These are phyloP conservation scores for Astyanax mexicanus DNA, from an alignment of 2,797 vertebrate species.

Conservation along the genomic window DNA sequence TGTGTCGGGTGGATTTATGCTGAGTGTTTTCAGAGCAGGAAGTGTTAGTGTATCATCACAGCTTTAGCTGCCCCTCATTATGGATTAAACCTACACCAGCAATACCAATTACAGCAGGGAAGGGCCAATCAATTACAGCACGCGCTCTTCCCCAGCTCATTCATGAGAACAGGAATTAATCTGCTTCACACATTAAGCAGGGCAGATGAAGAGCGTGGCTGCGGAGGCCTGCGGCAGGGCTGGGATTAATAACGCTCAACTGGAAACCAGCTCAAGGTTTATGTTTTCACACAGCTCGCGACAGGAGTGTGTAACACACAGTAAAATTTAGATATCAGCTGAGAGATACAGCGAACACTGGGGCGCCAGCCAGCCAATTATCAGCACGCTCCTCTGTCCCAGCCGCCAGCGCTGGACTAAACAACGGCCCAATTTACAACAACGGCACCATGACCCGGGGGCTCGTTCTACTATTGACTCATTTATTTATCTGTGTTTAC, in stretches of 20 bases:
- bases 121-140: slow-evolving; percentile 17
- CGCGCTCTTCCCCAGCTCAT: not conserved
- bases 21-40: not conserved
- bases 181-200: slow-evolving; percentile 38
- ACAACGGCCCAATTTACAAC: not conserved
- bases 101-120: slow-evolving; percentile 15
- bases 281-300: slow-evolving; percentile 40
- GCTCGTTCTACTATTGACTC: too few species aligned
- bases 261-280: slow-evolving; percentile 47
- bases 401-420: not conserved
- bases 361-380: not conserved
- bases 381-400: not conserved
- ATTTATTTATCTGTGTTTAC: not conserved
- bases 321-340: not conserved
- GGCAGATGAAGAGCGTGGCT: slow-evolving; percentile 34
- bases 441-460: not conserved
- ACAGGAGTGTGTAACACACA: slow-evolving; percentile 3
- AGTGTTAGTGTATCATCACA: not conserved
- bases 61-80: not conserved
- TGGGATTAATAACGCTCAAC: slow-evolving; percentile 39
- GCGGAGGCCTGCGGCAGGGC: not conserved
- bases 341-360: not conserved
- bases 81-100: slow-evolving; percentile 3
- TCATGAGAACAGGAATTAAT: slow-evolving; percentile 44
- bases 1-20: not conserved